Conservation (phyloP, 2,797 vertebrate species). For the Platalea minor region DNA sequence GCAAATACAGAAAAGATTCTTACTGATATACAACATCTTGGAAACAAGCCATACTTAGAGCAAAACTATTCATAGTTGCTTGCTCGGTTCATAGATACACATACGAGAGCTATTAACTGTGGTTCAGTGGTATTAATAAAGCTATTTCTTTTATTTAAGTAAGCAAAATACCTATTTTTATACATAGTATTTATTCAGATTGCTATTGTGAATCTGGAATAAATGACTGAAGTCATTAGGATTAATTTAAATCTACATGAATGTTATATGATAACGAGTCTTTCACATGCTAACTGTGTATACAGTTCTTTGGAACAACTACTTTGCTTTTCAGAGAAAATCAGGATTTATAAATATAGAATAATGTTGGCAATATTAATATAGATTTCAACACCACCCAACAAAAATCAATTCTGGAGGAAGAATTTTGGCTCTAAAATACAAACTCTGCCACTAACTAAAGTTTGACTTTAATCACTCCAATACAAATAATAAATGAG, state of each 20-base stretch:
- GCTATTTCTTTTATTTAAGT: not conserved
- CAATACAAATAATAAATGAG: not conserved
- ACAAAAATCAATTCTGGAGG: not conserved
- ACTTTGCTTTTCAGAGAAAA: not conserved
- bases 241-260: not conserved
- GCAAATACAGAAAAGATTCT: not conserved
- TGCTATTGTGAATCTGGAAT: not conserved
- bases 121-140: not conserved
- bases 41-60: not conserved
- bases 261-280: not conserved
- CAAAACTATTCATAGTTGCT: not conserved
- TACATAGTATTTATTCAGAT: not conserved
- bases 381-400: not conserved
- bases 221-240: not conserved
- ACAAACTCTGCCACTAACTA: not conserved
- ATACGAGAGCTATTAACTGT: not conserved
- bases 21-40: not conserved
- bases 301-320: not conserved
- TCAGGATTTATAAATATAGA: not conserved
- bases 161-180: not conserved
- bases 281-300: not conserved
- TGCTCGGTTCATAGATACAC: not conserved
- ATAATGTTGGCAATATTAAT: not conserved
- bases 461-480: not conserved
- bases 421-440: not conserved